Percentiles rank a stretch among this genome's conserved stretches.
These are phyloP conservation scores for Anguilla marmorata DNA, from an alignment of 2,797 vertebrate genomes.

Conservation along the genomic window DNA sequence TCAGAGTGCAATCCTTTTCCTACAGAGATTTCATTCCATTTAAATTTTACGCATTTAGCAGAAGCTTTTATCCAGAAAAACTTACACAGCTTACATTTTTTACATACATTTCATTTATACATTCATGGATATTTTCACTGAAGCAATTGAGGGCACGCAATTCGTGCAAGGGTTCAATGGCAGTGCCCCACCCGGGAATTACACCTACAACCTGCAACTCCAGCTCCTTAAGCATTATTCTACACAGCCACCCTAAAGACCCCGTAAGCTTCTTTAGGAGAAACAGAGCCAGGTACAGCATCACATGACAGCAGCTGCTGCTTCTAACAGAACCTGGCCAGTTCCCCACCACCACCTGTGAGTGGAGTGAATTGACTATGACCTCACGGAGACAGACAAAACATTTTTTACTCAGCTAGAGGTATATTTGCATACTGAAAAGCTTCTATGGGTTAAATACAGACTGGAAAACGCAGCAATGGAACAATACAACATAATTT, in stretches of 20 bases:
- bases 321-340: background rate
- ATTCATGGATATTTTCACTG: background rate
- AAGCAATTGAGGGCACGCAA: background rate
- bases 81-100: background rate
- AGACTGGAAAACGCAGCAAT: background rate
- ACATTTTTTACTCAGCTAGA: background rate
- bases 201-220: background rate
- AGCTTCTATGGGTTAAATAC: background rate
- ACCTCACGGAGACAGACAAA: background rate
- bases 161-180: background rate
- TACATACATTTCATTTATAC: background rate
- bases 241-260: background rate
- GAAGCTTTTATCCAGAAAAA: too few species aligned
- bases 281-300: background rate
- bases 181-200: background rate
- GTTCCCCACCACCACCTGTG: background rate
- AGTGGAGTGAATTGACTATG: background rate
- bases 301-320: background rate
- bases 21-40: too few species aligned
- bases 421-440: background rate
- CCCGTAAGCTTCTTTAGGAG: background rate
- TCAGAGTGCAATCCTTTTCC: too few species aligned
- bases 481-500: background rate
- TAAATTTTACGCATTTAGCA: too few species aligned
- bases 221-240: background rate